These are phyloP conservation scores for Drosophila truncata DNA, from an alignment of 1,140 invertebrate genomes.

Conservation along the genomic window DNA sequence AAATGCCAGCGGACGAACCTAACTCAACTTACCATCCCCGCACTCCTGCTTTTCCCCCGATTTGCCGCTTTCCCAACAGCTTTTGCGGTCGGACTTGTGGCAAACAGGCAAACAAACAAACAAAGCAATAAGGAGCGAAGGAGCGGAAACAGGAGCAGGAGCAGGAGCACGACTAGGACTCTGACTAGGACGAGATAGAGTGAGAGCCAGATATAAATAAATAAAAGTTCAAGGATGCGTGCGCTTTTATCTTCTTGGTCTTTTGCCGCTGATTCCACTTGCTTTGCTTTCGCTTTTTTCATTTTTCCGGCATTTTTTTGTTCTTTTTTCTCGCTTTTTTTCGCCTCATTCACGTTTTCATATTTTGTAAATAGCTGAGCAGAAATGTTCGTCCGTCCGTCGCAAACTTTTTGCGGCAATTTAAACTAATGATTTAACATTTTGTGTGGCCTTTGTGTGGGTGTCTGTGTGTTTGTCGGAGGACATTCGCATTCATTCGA, in stretches of 20 bases:
- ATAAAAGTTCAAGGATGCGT: constrained; percentile 84
- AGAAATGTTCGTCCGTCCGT: constrained; percentile 46
- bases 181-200: constrained; percentile 22
- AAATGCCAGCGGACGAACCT: constrained; percentile 64
- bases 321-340: constrained; percentile 14
- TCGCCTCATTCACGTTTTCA: constrained; percentile 71
- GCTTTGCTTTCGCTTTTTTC: constrained; percentile 70
- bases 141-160: constrained; percentile 31
- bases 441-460: constrained; percentile 55
- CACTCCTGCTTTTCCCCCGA: constrained; percentile 5
- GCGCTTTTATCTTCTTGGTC: constrained; percentile 77
- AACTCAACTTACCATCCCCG: constrained; percentile 8
- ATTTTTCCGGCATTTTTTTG: constrained; percentile 21
- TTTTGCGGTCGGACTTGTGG: constrained; percentile 78
- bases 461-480: constrained; percentile 56
- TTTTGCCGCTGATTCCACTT: constrained; percentile 70
- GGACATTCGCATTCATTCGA: constrained; percentile 73
- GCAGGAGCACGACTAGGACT: constrained; percentile 19
- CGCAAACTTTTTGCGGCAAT: constrained; percentile 77
- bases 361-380: constrained; percentile 76
- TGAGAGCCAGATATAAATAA: constrained; percentile 74
- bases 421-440: constrained; percentile 83
- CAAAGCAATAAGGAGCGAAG: constrained; percentile 72
- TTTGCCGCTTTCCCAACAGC: constrained; percentile 39
- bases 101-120: constrained; percentile 79